Conservation (phyloP, 2,797 vertebrate genomes). For the Chloroceryle inda region DNA sequence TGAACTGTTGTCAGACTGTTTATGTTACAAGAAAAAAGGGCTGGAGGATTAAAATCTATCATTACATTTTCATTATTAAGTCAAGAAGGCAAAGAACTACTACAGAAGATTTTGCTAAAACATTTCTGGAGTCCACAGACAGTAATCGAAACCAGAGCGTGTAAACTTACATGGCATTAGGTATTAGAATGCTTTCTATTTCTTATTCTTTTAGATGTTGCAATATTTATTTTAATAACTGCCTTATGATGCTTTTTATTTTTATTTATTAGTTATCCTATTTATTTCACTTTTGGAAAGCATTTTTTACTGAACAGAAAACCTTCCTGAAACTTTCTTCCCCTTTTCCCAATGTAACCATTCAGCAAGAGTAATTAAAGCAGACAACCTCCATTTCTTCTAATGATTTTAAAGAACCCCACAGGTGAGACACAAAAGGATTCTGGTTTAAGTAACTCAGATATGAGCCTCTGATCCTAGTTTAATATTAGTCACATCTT, state of each 20-base stretch:
- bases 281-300: not conserved
- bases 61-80: not conserved
- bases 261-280: not conserved
- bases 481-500: constrained; percentile 64
- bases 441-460: constrained; percentile 9
- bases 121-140: not conserved
- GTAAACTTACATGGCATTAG: not conserved
- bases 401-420: not conserved
- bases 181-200: not conserved
- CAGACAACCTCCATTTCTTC: constrained; percentile 13
- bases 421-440: not conserved
- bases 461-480: constrained; percentile 34
- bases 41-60: not conserved
- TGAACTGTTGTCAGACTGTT: not conserved
- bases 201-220: not conserved
- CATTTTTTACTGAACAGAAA: not conserved
- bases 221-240: not conserved
- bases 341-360: not conserved
- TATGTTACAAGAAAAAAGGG: not conserved
- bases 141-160: not conserved
- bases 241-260: not conserved
- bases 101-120: not conserved
- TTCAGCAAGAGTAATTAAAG: constrained; percentile 38
- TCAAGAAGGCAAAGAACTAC: not conserved
- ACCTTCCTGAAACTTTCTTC: not conserved